Conservation (phyloP, 2,888 invertebrate species). For the Ceraclea dissimilis region DNA sequence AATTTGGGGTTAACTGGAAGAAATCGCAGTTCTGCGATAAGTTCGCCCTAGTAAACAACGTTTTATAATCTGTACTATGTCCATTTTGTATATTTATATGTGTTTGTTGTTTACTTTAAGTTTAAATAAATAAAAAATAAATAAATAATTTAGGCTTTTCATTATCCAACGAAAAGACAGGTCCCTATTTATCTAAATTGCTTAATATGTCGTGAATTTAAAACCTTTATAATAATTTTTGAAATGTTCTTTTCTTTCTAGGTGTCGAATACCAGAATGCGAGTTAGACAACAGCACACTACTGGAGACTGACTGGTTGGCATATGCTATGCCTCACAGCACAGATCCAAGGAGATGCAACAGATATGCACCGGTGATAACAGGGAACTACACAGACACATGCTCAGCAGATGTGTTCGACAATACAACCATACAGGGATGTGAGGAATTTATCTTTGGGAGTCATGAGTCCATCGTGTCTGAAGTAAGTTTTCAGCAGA, state of each 20-base stretch:
- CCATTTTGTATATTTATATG: no score
- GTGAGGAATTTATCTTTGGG: constrained; percentile 38
- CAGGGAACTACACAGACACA: constrained; percentile 19
- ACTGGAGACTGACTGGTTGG: constrained; percentile 34
- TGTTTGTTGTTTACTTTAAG: no score
- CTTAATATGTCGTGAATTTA: no score
- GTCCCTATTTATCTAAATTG: no score
- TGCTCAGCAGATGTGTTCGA: constrained; percentile 35
- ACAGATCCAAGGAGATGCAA: constrained; percentile 32
- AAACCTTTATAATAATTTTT: no score
- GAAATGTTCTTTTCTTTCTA: constrained; percentile 29
- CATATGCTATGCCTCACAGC: constrained; percentile 36
- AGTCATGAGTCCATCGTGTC: constrained; percentile 37
- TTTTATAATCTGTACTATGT: no score
- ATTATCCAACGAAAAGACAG: no score
- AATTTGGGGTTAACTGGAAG: no score
- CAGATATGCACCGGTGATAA: constrained; percentile 28
- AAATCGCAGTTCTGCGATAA: no score
- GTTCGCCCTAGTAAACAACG: no score
- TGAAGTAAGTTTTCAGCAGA: constrained; percentile 32
- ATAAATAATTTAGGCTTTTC: no score
- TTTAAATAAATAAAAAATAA: no score
- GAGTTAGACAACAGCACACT: constrained; percentile 33
- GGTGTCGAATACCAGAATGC: constrained; percentile 43
- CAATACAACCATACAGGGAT: constrained; percentile 31